Conservation (phyloP, 2,888 invertebrate genomes). For the Rhimphoctona megacephalus region DNA sequence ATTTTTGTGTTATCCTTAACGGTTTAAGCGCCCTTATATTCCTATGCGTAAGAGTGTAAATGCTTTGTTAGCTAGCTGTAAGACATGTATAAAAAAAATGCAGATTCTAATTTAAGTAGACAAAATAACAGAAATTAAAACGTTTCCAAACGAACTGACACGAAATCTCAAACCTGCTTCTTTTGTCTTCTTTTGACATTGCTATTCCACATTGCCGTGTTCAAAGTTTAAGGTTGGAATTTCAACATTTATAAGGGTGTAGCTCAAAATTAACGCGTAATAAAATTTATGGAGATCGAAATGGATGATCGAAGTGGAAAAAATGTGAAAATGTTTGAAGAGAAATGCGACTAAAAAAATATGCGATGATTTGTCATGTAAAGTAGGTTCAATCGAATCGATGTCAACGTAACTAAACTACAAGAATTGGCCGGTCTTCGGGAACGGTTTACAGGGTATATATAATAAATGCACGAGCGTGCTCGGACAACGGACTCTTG, state of each 20-base stretch:
- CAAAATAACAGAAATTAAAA: neutral
- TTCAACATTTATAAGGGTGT: neutral
- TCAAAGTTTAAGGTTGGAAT: neutral
- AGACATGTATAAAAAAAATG: too few relatives aligned
- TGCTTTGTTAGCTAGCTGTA: too few relatives aligned
- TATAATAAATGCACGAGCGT: slow-evolving; percentile 59
- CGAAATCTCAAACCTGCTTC: neutral
- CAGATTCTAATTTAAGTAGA: too few relatives aligned
- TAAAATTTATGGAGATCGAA: neutral
- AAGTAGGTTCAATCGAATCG: slow-evolving; percentile 62
- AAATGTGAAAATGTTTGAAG: neutral
- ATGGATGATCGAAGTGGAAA: neutral
- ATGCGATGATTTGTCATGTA: slow-evolving; percentile 50
- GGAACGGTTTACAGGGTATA: slow-evolving; percentile 45
- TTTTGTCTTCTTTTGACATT: neutral
- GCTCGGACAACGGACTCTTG: slow-evolving; percentile 75
- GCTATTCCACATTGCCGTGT: neutral
- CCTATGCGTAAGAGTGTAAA: too few relatives aligned
- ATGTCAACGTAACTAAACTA: slow-evolving; percentile 52
- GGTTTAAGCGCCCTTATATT: too few relatives aligned
- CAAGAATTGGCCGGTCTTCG: slow-evolving; percentile 44
- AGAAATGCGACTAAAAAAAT: neutral
- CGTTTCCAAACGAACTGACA: neutral
- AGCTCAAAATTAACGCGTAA: neutral
- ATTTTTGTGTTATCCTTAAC: neutral